Base-by-base conservation (phyloP, 2,113 vertebrate genomes). In the Fregetta grallaria region DNA sequence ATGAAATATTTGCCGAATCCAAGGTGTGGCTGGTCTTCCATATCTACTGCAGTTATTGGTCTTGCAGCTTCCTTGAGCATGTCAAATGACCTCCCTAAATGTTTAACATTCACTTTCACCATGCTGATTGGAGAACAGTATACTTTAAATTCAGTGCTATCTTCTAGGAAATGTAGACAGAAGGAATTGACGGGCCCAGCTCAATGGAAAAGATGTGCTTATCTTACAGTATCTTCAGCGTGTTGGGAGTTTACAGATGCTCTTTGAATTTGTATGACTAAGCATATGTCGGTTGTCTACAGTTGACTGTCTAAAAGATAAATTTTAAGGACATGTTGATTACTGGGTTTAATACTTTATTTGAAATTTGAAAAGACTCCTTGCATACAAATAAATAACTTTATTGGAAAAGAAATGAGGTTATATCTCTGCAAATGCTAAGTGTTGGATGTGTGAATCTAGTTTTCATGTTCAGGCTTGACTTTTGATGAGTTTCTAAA, bases 401-500 rank as follows among this genome's bases (percentile, higher is more conserved):
- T 86, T 70, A 84, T 90, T 94, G 84, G 62, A 90, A 92, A 92
- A 87, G 20, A 95, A 94, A 93, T 70, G 15, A 95, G 58, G 38
- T 40, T 85, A 49, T 85, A 49, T 80, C 18, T 95, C 70, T 86
- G 90, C 25, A 96, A 96, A 95, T 86, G 38, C 13, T 94, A 88
- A 84, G 59, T 75, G 79, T 95, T 96, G 55, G 36, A 97, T 80
- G 53, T 90, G 87, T 63, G 94, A 94, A 89, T 92, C 11, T 72
- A 82, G 67, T 96, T 96, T 97, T 96, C 82, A 36, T 93, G 59
- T 91, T 94, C 52, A 78, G 70, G 61, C 86, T 95, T 81, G 76
- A 94, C 58, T 96, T 96, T n/a, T 95, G 81, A 92, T 91, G 90
- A 88, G n/a, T 78, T 96, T 93, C 63, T 96, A 95, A 97, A 96